phyloP scores from a whole-genome alignment of 2,797 vertebrate species.

The Lates japonicus region DNA sequence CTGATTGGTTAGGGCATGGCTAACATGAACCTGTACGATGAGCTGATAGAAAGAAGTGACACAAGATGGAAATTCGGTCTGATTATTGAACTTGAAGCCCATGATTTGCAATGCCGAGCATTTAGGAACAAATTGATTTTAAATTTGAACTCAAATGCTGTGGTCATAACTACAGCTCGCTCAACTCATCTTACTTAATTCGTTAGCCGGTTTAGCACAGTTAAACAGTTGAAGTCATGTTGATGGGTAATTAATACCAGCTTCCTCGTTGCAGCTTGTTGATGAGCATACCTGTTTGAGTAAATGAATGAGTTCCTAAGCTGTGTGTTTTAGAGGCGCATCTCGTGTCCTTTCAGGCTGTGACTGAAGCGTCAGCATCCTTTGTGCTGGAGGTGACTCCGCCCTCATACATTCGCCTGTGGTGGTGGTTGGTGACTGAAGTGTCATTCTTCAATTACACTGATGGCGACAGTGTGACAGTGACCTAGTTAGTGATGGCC shows the following conservation, averaged over 20 bases:
- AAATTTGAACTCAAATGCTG: neutral
- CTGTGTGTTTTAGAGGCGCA: slow-evolving; percentile 10
- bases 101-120: neutral
- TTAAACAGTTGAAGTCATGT: neutral
- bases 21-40: neutral
- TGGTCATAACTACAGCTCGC: neutral
- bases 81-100: neutral
- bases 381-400: slow-evolving; percentile 34
- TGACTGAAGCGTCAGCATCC: slow-evolving; percentile 48
- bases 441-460: slow-evolving; percentile 33
- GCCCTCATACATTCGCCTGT: slow-evolving; percentile 32
- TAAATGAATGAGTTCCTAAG: slow-evolving; percentile 41
- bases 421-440: slow-evolving; percentile 34
- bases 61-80: neutral
- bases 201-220: neutral
- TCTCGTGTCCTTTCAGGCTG: slow-evolving; percentile 49
- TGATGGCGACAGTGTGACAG: slow-evolving; percentile 20
- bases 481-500: neutral
- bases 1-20: neutral
- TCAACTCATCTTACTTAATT: neutral
- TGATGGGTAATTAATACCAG: slow-evolving; percentile 38
- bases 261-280: slow-evolving; percentile 11
- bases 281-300: slow-evolving; percentile 26
- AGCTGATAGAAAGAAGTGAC: neutral
- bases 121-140: slow-evolving; percentile 10